Base-by-base conservation (phyloP, 2,113 vertebrate species). In the Hemichromis elongatus region DNA sequence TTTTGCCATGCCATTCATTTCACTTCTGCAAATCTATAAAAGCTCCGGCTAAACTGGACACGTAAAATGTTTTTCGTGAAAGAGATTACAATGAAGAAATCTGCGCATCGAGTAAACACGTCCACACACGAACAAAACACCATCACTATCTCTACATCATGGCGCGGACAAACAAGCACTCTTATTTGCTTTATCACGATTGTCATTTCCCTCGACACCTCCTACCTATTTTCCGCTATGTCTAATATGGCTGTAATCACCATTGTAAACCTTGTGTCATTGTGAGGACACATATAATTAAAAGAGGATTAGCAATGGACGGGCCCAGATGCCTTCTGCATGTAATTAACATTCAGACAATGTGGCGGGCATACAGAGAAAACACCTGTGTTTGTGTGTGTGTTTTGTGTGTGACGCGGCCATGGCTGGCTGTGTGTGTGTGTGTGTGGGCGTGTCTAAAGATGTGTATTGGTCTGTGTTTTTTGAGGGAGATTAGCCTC, bases 281-380 rank as follows among this genome's bases (percentile, higher is more conserved):
- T 95, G 94, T 90, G 92, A 91, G 93, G 94, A 95, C 93, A 94
- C 91, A 88, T 93, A 92, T 94, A 94, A 95, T 95, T 95, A 95
- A 95, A 95, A 94, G 92, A 92, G 94, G 95, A 95, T 95, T 95
- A 95, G 90, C 89, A 78, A 75, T 59, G 90, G 93, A 92, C 88
- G 86, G 90, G 92, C 90, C 93, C 93, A 93, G 93, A 95, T 95
- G 94, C 92, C 90, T 91, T 79, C 87, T 90, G 94, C 94, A 94
- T 94, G 92, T 95, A 92, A 95, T 95, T 95, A 95, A 95, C 94
- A 95, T 95, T 95, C 94, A 94, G 92, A 93, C 91, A 94, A 94
- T 94, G 94, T 92, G 94, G 90, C 91, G 82, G 87, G 86, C 87
- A 87, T 77, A 84, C 89, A 92, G 85, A 92, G 90, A 86, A 92